These are phyloP conservation scores for Nomada flava DNA, from an alignment of 2,888 invertebrate species.

Conservation along the genomic window DNA sequence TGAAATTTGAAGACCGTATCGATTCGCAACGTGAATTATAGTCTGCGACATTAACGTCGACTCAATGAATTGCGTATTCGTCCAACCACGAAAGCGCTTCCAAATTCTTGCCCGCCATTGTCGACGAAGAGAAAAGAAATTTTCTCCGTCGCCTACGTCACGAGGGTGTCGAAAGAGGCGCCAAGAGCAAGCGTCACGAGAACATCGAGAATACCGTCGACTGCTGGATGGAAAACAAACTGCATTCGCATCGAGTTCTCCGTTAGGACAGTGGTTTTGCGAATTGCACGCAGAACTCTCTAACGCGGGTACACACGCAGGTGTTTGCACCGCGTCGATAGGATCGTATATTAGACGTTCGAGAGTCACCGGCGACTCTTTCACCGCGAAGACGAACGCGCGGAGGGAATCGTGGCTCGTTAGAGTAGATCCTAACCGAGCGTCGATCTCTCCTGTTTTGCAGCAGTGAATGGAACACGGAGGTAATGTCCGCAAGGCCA, in stretches of 20 bases:
- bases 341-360: conserved; percentile 51
- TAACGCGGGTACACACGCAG: background rate
- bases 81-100: no score
- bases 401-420: conserved; percentile 42
- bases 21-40: no score
- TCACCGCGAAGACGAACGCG: conserved; percentile 50
- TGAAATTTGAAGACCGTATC: no score
- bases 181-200: background rate
- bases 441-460: conserved; percentile 57
- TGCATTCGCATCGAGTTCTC: conserved; percentile 30
- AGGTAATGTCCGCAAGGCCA: conserved; percentile 65
- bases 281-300: conserved; percentile 6
- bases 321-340: conserved; percentile 5
- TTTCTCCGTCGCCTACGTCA: no score
- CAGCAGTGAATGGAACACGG: conserved; percentile 66
- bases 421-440: conserved; percentile 48
- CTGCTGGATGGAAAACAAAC: conserved; percentile 8
- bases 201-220: background rate
- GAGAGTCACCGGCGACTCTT: conserved; percentile 48
- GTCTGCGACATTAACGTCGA: no score
- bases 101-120: no score
- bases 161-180: no score
- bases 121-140: no score
- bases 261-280: conserved; percentile 23
- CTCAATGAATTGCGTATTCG: no score